Percentiles rank a stretch among this genome's conserved stretches.
Conservation (phyloP, 1,140 invertebrate species). For the Heliconius eleuchia region DNA sequence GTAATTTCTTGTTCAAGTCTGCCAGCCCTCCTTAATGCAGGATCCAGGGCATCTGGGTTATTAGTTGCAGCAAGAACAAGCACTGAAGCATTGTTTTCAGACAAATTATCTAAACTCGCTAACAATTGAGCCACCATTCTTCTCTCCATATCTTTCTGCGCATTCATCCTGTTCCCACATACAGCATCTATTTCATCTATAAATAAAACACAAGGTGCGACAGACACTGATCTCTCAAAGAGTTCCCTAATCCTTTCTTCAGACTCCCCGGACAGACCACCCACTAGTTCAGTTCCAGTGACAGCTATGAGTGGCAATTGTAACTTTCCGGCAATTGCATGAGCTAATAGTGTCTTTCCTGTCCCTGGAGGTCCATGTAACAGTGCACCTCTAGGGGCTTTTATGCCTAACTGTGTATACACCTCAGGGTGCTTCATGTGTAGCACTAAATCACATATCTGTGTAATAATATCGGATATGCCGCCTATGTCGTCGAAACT, state of each 20-base stretch:
- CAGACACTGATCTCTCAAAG: conserved; percentile 90
- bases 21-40: conserved; percentile 94
- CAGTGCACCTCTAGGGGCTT: conserved; percentile 91
- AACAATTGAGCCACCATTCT: conserved; percentile 96
- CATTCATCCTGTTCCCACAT: conserved; percentile 91
- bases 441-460: conserved; percentile 89
- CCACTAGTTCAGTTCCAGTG: conserved; percentile 94
- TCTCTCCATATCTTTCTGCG: conserved; percentile 96
- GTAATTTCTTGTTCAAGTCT: conserved; percentile 96
- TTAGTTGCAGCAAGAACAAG: conserved; percentile 98
- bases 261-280: conserved; percentile 97
- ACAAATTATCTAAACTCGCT: conserved; percentile 92
- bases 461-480: conserved; percentile 86
- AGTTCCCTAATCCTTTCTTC: conserved; percentile 95
- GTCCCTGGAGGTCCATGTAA: conserved; percentile 96
- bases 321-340: conserved; percentile 92
- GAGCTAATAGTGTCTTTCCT: conserved; percentile 95
- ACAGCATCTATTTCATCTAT: conserved; percentile 97
- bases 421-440: conserved; percentile 93
- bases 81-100: conserved; percentile 86
- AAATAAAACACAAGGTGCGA: conserved; percentile 93
- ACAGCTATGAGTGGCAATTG: conserved; percentile 91
- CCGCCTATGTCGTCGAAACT: conserved; percentile 90
- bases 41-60: conserved; percentile 95
- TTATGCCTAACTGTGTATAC: conserved; percentile 89